phyloP scores from a whole-genome alignment of 2,888 invertebrate species.

The Cephus nigrinus region DNA sequence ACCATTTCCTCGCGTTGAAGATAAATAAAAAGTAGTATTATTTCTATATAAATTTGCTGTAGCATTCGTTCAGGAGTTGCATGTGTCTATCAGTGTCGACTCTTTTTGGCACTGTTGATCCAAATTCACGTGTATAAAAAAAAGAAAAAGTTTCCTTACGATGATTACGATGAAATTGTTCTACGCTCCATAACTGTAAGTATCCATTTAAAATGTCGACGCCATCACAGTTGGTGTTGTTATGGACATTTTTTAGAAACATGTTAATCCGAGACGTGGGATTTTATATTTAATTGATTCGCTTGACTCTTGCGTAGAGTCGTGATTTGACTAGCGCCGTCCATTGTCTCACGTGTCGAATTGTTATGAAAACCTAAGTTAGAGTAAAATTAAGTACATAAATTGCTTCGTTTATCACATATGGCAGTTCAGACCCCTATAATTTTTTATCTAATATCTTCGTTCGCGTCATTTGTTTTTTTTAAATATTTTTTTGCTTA shows the following conservation, averaged over 20 bases:
- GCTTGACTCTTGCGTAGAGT: neutral
- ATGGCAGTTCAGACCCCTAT: conserved; percentile 14
- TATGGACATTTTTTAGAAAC: neutral
- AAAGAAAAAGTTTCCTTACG: neutral
- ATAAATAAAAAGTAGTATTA: neutral
- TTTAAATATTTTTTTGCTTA: neutral
- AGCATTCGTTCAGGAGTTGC: neutral
- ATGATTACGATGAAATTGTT: neutral
- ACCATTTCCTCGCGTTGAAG: neutral
- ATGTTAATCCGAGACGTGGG: neutral
- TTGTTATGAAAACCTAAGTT: conserved; percentile 5
- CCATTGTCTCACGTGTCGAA: neutral
- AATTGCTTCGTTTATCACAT: conserved; percentile 58
- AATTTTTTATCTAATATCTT: neutral
- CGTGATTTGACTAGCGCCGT: neutral
- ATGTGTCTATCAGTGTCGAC: neutral
- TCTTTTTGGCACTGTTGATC: neutral
- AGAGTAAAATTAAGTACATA: conserved; percentile 53
- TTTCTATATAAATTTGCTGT: neutral
- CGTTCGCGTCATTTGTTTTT: neutral
- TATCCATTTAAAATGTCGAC: neutral
- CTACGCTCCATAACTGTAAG: neutral
- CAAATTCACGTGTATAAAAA: neutral
- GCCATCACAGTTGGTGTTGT: neutral
- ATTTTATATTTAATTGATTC: neutral